These are phyloP conservation scores for Trachelipus rathkii DNA, from an alignment of 1,140 invertebrate genomes.

Conservation along the genomic window DNA sequence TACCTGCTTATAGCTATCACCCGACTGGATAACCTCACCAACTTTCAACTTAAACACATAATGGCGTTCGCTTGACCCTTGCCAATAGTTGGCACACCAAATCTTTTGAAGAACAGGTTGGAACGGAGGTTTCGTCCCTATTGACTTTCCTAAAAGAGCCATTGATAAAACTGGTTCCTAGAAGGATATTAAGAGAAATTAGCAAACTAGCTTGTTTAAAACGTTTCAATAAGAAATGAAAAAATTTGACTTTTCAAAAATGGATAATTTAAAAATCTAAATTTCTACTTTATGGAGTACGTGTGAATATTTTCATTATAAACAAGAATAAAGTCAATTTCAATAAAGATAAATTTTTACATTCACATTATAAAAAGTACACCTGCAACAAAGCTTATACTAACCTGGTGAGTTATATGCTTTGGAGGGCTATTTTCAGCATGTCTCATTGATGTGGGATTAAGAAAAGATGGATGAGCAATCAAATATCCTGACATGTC, in stretches of 20 bases:
- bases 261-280: too few species aligned
- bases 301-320: too few species aligned
- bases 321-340: too few species aligned
- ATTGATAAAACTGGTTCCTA: slow-evolving; percentile 44
- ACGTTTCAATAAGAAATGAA: too few species aligned
- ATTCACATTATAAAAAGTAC: too few species aligned
- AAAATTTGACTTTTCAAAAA: too few species aligned
- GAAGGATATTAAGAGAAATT: slow-evolving; percentile 47
- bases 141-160: slow-evolving; percentile 31
- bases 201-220: slow-evolving; percentile 74
- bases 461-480: slow-evolving; percentile 75
- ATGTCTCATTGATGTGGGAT: slow-evolving; percentile 57
- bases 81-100: slow-evolving; percentile 39
- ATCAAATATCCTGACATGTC: slow-evolving; percentile 85
- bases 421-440: slow-evolving; percentile 76
- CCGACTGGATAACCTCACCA: neutral
- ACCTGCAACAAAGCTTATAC: neutral
- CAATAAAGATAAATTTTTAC: too few species aligned
- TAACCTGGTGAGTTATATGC: slow-evolving; percentile 76
- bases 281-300: too few species aligned
- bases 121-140: neutral
- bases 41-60: neutral
- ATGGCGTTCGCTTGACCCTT: slow-evolving; percentile 25
- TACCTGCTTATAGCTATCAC: neutral
- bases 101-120: slow-evolving; percentile 29